Base-by-base conservation (phyloP, 2,113 vertebrate genomes). In the Pogona vitticeps region DNA sequence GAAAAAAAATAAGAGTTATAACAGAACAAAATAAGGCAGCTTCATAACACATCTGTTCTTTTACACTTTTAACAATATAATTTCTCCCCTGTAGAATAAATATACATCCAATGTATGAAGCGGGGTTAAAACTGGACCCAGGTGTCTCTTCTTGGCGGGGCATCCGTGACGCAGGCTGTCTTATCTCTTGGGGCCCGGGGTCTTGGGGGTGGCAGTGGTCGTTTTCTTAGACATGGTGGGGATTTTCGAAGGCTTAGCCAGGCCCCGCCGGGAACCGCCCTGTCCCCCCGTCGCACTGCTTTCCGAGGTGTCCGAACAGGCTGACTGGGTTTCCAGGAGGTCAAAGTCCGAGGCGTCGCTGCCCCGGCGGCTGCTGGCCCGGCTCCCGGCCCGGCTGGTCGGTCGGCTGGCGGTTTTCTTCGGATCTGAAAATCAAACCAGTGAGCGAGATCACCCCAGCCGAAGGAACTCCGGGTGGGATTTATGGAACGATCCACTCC, bases 271-370 rank as follows among this genome's bases (percentile, higher is more conserved):
- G 0, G 98, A 97, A 42, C 95, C 91, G 73, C 96, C 87, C 52
- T 96, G 96, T 80, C 95, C 96, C 0, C 98, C 97, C 0, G 97
- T 95, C 3, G 82, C 88, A 1, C 98, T 98, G 70, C 98, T 99
- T 94, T 99, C 99, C 0, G 98, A 99, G 63, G 98, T 96, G 93
- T 99, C 99, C 0, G 99, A 99, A 91, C 98, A 99, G 21, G 98
- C 98, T 0, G 99, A 99, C 86, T 97, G 98, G 0, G 98, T 96
- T 61, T 99, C 99, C 95, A 99, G 96, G 1, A 99, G 96, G 92
- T 99, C 99, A 0, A 99, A 98, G 26, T 99, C 99, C 0, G 99
- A 99, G 79, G 99, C 98, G 1, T 99, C 99, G 42, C 98, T 99
- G 82, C 99, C 98, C 3, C 99, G 92, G 0, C 99, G 97, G 92